Conservation (phyloP, 1,140 invertebrate genomes). For the Lethrus apterus region DNA sequence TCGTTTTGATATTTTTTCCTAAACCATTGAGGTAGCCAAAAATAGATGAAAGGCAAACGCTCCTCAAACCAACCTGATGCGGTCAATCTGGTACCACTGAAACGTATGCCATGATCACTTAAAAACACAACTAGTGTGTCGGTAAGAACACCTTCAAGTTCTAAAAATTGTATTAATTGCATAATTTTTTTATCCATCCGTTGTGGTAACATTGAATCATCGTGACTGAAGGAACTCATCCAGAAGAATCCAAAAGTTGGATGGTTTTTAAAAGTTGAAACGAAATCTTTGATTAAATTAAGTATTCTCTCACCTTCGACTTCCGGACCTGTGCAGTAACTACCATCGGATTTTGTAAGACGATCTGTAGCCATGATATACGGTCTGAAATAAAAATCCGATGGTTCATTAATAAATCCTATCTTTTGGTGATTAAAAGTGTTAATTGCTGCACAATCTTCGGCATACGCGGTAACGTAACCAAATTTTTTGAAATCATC, state of each 20-base stretch:
- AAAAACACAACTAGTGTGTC: slow-evolving; percentile 60
- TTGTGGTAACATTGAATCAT: slow-evolving; percentile 51
- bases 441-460: slow-evolving; percentile 52
- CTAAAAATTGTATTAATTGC: slow-evolving; percentile 45
- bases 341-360: slow-evolving; percentile 35
- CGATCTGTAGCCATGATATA: slow-evolving; percentile 55
- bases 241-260: slow-evolving; percentile 65
- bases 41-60: slow-evolving; percentile 67
- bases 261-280: slow-evolving; percentile 47
- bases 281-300: slow-evolving; percentile 55
- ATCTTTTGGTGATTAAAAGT: slow-evolving; percentile 58
- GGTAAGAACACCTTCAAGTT: slow-evolving; percentile 39
- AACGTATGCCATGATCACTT: slow-evolving; percentile 84
- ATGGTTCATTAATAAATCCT: slow-evolving; percentile 61
- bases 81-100: slow-evolving; percentile 61
- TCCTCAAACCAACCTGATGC: slow-evolving; percentile 77
- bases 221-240: slow-evolving; percentile 62
- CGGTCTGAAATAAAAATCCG: slow-evolving; percentile 65
- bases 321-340: slow-evolving; percentile 49
- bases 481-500: slow-evolving; percentile 48
- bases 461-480: slow-evolving; percentile 57
- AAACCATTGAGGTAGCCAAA: slow-evolving; percentile 65
- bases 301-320: slow-evolving; percentile 50
- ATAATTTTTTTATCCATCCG: slow-evolving; percentile 49
- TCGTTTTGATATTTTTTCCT: slow-evolving; percentile 46